Evolutionary conservation across 2,888 invertebrate species (phyloP).

Genomic region (Drosophila ustulata): DNA sequence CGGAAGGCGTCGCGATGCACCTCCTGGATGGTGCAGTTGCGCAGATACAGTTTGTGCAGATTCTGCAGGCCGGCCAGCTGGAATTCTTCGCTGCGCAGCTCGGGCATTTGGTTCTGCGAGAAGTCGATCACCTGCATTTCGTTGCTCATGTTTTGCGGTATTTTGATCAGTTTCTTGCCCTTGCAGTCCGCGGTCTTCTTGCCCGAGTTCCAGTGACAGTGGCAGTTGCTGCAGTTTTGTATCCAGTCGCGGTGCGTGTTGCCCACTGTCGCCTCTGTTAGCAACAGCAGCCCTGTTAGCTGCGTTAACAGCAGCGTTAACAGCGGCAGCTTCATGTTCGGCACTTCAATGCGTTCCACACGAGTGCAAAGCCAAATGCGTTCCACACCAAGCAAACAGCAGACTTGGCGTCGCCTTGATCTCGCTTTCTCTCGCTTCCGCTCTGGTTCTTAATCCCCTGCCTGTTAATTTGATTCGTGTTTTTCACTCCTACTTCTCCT

Average conservation of each 20-base stretch:
- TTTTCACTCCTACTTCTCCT: background rate
- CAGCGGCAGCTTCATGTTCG: conserved; percentile 5
- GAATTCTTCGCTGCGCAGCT: conserved; percentile 89
- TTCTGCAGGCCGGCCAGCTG: conserved; percentile 90
- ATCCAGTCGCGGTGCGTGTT: conserved; percentile 81
- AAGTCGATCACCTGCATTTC: conserved; percentile 91
- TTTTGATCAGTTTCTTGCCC: conserved; percentile 87
- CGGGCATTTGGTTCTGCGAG: conserved; percentile 89
- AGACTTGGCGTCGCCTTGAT: background rate
- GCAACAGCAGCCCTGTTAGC: conserved; percentile 40
- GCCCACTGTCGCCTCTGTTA: conserved; percentile 53
- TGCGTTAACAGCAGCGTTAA: conserved; percentile 18
- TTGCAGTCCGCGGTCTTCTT: conserved; percentile 94
- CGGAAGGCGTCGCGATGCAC: conserved; percentile 92
- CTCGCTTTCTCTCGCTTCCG: background rate
- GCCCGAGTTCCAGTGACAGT: conserved; percentile 94
- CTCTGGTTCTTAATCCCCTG: conserved; percentile 51
- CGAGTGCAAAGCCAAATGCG: no score
- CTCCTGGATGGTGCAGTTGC: conserved; percentile 90
- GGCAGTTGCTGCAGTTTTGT: conserved; percentile 86
- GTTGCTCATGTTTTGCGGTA: conserved; percentile 90
- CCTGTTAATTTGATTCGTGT: conserved; percentile 60
- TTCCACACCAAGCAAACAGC: background rate
- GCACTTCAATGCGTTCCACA: background rate
- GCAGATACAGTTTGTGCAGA: conserved; percentile 92